A percentile compares a stretch with the other conserved stretches of the same genome.
phyloP scores from a whole-genome alignment of 2,113 vertebrate genomes.

The Ictalurus furcatus region DNA sequence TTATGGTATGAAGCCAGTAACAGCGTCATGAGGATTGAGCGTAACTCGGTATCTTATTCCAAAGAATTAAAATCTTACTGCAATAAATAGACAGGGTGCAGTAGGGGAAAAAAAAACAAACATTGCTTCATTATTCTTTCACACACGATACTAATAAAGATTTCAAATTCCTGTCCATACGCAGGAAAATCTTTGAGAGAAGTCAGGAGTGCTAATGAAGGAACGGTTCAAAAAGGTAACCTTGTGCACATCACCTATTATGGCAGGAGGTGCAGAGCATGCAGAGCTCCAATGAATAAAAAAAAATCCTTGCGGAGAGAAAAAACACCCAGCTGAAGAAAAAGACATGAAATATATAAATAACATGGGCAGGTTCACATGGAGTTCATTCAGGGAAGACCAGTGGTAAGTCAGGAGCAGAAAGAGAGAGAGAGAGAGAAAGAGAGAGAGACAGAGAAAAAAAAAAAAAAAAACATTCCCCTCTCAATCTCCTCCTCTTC shows the following conservation, averaged over 20 bases:
- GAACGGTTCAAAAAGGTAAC: slow-evolving; percentile 46
- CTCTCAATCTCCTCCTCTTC: slow-evolving; percentile 30
- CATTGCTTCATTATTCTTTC: slow-evolving; percentile 33
- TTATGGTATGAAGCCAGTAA: too few species aligned
- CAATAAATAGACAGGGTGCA: not conserved
- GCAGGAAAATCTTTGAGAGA: slow-evolving; percentile 44
- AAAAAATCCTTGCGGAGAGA: slow-evolving; percentile 42
- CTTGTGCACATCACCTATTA: slow-evolving; percentile 50
- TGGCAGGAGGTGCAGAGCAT: slow-evolving; percentile 43
- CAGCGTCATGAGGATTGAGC: not conserved
- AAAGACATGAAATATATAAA: slow-evolving; percentile 58
- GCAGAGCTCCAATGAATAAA: slow-evolving; percentile 47
- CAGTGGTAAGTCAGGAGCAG: slow-evolving; percentile 52
- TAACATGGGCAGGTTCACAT: slow-evolving; percentile 58
- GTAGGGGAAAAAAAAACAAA: not conserved
- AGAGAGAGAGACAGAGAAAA: not conserved
- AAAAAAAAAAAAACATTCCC: not conserved
- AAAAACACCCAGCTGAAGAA: slow-evolving; percentile 34
- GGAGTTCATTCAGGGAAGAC: slow-evolving; percentile 59
- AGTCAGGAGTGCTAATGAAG: slow-evolving; percentile 47
- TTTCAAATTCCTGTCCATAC: slow-evolving; percentile 42
- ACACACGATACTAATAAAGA: slow-evolving; percentile 42
- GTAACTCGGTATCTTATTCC: not conserved
- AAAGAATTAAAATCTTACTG: not conserved
- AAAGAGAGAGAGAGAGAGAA: slow-evolving; percentile 38